A percentile compares a stretch with the other conserved stretches of the same genome.
Evolutionary conservation across 2,888 invertebrate genomes (phyloP).

Genomic region (Eubasilissa splendida): DNA sequence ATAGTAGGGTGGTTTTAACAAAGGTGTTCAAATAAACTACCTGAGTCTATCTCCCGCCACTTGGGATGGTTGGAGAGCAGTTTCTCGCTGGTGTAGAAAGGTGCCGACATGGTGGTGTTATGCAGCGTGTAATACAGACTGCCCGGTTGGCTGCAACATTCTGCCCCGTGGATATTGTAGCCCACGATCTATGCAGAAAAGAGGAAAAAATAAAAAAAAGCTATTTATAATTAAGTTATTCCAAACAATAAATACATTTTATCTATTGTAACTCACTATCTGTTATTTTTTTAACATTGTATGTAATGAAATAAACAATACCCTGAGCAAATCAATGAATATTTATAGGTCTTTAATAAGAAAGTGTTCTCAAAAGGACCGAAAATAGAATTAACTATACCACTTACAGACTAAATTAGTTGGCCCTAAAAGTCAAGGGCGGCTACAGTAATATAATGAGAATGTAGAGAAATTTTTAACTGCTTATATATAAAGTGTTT

Average conservation of each 20-base stretch:
- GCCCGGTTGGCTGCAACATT: conserved; percentile 69
- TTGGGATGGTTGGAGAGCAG: conserved; percentile 81
- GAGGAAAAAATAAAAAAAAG: background rate
- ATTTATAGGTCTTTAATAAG: no score
- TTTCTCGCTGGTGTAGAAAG: conserved; percentile 88
- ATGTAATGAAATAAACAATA: no score
- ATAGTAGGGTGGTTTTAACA: background rate
- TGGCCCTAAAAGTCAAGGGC: no score
- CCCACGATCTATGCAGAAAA: conserved; percentile 68
- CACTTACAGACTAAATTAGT: no score
- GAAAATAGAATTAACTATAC: no score
- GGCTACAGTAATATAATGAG: no score
- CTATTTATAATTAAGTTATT: background rate
- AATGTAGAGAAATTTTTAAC: no score
- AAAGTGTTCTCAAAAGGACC: no score
- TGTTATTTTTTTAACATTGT: no score
- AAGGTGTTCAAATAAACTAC: conserved; percentile 63
- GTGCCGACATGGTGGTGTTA: conserved; percentile 84
- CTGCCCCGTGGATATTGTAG: conserved; percentile 70
- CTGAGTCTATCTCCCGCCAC: conserved; percentile 86
- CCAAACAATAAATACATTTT: background rate
- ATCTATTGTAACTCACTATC: no score
- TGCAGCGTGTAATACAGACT: conserved; percentile 87
- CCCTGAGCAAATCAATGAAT: no score
- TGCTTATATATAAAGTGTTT: no score